These are phyloP conservation scores for Rhinichthys klamathensis DNA, from an alignment of 2,113 vertebrate species.

Conservation along the genomic window DNA sequence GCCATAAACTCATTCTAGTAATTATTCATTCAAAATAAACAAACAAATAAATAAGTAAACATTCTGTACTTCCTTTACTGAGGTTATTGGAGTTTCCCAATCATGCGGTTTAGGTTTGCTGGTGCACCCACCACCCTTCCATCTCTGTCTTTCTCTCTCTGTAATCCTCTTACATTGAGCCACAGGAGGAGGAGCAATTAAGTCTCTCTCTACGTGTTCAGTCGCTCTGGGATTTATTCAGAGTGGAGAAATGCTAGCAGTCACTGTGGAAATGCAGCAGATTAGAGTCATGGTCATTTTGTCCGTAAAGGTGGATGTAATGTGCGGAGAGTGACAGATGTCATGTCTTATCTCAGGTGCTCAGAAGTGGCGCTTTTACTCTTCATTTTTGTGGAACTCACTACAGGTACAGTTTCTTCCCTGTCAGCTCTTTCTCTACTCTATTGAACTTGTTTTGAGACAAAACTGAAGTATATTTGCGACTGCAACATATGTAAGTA, in stretches of 20 bases:
- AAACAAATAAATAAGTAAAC: neutral
- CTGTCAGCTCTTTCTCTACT: neutral
- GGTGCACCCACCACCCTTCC: neutral
- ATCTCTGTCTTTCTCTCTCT: neutral
- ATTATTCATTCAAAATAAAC: neutral
- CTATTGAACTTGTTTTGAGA: neutral
- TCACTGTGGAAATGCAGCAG: conserved; percentile 41
- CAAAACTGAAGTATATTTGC: neutral
- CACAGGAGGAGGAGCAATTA: conserved; percentile 67
- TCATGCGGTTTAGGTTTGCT: conserved; percentile 81
- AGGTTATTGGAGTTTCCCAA: conserved; percentile 42
- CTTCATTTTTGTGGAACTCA: conserved; percentile 70
- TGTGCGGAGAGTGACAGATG: conserved; percentile 64
- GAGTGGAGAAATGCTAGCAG: conserved; percentile 47
- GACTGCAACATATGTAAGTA: neutral
- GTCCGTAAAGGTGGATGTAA: conserved; percentile 44
- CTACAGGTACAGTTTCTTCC: conserved; percentile 69
- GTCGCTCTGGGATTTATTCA: conserved; percentile 51
- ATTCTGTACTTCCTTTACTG: neutral
- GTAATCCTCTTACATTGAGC: conserved; percentile 72
- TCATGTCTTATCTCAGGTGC: conserved; percentile 72
- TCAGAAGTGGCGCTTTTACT: conserved; percentile 71
- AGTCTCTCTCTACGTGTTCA: conserved; percentile 55
- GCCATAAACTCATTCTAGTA: neutral
- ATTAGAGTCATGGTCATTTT: conserved; percentile 41